phyloP scores from a whole-genome alignment of 2,888 invertebrate species.

The Epinotia brunnichana region DNA sequence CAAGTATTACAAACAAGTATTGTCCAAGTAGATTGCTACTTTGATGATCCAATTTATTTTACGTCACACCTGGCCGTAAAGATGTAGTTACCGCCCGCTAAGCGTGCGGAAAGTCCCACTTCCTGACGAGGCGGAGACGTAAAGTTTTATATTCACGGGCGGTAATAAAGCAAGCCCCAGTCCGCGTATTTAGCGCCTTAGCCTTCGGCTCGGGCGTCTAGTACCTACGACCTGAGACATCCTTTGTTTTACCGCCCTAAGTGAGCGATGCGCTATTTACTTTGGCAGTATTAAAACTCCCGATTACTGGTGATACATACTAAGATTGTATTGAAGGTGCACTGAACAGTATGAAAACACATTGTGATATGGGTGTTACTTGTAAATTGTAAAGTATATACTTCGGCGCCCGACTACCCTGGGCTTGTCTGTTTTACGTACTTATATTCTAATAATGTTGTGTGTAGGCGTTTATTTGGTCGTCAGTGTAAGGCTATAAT shows the following conservation, averaged over 20 bases:
- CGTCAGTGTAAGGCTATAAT: constrained; percentile 12
- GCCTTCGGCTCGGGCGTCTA: too few species aligned
- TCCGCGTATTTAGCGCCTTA: too few species aligned
- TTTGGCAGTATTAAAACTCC: not conserved
- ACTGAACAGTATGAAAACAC: constrained; percentile 39
- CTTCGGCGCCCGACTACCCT: constrained; percentile 1
- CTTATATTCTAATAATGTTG: constrained; percentile 27
- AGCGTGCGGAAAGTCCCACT: too few species aligned
- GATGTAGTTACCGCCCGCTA: too few species aligned
- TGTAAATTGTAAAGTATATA: constrained; percentile 31
- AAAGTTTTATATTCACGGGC: too few species aligned
- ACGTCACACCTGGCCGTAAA: not conserved
- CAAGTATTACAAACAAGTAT: too few species aligned
- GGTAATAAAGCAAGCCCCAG: too few species aligned
- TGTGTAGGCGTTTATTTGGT: constrained; percentile 22
- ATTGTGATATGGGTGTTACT: constrained; percentile 43
- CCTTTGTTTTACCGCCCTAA: too few species aligned
- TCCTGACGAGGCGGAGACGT: too few species aligned
- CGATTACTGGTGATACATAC: constrained; percentile 17
- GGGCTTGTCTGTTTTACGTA: constrained; percentile 14
- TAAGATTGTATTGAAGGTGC: constrained; percentile 34
- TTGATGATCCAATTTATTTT: not conserved
- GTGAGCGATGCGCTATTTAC: too few species aligned
- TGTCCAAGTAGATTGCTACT: too few species aligned
- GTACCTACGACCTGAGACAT: too few species aligned